These are phyloP conservation scores for Setipinna tenuifilis DNA, from an alignment of 2,797 vertebrate genomes.

Conservation along the genomic window DNA sequence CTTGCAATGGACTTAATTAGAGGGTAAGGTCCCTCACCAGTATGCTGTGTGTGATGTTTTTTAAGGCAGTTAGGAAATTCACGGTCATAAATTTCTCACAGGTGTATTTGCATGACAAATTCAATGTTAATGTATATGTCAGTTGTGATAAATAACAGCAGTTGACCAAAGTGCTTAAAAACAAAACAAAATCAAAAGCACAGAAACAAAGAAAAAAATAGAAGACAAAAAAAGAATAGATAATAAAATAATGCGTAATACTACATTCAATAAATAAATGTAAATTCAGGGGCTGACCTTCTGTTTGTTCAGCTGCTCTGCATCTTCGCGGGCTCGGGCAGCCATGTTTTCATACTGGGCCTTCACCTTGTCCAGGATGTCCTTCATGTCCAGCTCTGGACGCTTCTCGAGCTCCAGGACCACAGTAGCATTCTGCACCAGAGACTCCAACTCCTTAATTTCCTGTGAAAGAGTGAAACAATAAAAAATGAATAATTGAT, in stretches of 20 bases:
- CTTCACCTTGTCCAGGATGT: conserved; percentile 75
- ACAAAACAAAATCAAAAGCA: too few species aligned
- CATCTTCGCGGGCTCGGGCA: conserved; percentile 78
- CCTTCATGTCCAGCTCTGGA: conserved; percentile 77
- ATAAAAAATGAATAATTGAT: background rate
- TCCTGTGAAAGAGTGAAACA: conserved; percentile 70
- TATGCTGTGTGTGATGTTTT: background rate
- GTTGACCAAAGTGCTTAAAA: too few species aligned
- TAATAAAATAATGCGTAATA: too few species aligned
- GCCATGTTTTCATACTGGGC: conserved; percentile 80
- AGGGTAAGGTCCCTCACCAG: background rate
- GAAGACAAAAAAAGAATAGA: too few species aligned
- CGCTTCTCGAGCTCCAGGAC: conserved; percentile 66
- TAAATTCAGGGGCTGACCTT: conserved; percentile 76
- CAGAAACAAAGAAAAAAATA: too few species aligned
- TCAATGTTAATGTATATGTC: too few species aligned
- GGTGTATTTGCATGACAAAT: background rate
- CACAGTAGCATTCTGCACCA: conserved; percentile 80
- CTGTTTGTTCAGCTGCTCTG: conserved; percentile 82
- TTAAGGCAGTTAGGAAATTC: background rate
- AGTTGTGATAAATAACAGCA: too few species aligned
- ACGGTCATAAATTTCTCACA: background rate
- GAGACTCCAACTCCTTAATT: conserved; percentile 82
- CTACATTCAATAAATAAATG: too few species aligned
- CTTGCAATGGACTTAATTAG: background rate